These are phyloP conservation scores for Tupaia tana DNA, from an alignment of 2,113 vertebrate genomes.

Conservation along the genomic window DNA sequence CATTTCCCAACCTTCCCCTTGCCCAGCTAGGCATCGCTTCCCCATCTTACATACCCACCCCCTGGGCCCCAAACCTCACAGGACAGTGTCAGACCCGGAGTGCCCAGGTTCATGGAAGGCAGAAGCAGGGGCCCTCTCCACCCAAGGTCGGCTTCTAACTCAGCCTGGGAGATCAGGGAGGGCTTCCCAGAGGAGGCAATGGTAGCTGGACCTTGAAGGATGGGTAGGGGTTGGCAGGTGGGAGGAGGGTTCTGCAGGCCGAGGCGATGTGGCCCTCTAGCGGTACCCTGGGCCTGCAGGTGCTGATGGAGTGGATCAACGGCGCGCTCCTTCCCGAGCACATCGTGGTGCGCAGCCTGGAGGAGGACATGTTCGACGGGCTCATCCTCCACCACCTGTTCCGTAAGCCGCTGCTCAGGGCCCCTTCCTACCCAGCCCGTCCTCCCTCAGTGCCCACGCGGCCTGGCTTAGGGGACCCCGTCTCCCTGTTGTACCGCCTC, in stretches of 20 bases:
- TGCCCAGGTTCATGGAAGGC: not conserved
- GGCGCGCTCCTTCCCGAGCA: conserved; percentile 90
- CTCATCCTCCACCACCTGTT: conserved; percentile 96
- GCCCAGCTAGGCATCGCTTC: not conserved
- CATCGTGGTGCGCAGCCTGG: conserved; percentile 93
- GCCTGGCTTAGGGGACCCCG: not conserved
- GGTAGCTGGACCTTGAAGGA: not conserved
- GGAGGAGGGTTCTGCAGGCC: not conserved
- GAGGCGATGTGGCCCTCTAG: too few species aligned
- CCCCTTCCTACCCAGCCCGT: accelerated
- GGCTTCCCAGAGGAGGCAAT: not conserved
- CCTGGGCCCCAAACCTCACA: accelerated
- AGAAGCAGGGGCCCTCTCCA: not conserved
- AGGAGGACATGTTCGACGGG: conserved; percentile 96
- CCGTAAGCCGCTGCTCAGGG: conserved; percentile 85
- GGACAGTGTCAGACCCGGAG: accelerated
- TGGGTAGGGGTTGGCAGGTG: not conserved
- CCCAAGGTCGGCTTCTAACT: not conserved
- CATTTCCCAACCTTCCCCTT: not conserved
- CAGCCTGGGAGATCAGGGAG: not conserved
- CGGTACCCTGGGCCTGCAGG: conserved; percentile 77
- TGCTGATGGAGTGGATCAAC: conserved; percentile 94
- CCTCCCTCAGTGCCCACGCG: not conserved
- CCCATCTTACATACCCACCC: too few species aligned
- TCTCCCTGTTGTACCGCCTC: too few species aligned